Evolutionary conservation across 2,888 invertebrate genomes (phyloP), one percentile per base, ranked within the genome.

Genomic region (Heteropelma amictum): DNA sequence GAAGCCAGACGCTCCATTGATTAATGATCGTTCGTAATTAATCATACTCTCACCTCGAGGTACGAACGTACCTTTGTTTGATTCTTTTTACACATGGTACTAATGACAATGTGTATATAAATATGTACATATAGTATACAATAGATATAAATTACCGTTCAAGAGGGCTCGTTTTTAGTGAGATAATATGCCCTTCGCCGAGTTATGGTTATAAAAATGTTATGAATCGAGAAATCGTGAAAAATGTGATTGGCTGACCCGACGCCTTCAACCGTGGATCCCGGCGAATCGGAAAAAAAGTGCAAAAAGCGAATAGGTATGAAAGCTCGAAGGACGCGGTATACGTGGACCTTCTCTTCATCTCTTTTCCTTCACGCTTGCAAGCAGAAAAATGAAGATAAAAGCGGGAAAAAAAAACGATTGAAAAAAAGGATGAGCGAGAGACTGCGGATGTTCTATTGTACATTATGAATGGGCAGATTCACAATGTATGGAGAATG

Each of bases 21-120:
- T 75, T 75, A 75, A 75, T 75, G 70, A 54, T 54, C 61, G 26
- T 28, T 42, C 70, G 56, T 56, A 67, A 75, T 75, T 75, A 71
- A 75, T 75, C 61, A 75, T 74, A 65, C 70, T 67, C 61, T 67
- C 38, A 26, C 26, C 38, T 21, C 19, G 61, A 35, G 65, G 53
- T 40, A 35, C 49, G 42, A n/a, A 54, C 26, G 42, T 26, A 19
- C 28, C 23, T 4, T 30, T 38, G 56, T 42, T 33, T 33, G 12
- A 40, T 53, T 1, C 17, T 30, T 5, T 42, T 6, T 19, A 28
- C 19, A 12, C 40, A 47, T 14, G 10, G 33, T 17, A 54, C 10
- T 26, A 26, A 49, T 49, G 7, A 23, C 23, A 23, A 2, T 49
- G 12, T 4, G 7, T 19, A n/a, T 1, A 47, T 21, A 49, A 23